phyloP scores from a whole-genome alignment of 2,113 vertebrate species.

The Actinemys pallida region DNA sequence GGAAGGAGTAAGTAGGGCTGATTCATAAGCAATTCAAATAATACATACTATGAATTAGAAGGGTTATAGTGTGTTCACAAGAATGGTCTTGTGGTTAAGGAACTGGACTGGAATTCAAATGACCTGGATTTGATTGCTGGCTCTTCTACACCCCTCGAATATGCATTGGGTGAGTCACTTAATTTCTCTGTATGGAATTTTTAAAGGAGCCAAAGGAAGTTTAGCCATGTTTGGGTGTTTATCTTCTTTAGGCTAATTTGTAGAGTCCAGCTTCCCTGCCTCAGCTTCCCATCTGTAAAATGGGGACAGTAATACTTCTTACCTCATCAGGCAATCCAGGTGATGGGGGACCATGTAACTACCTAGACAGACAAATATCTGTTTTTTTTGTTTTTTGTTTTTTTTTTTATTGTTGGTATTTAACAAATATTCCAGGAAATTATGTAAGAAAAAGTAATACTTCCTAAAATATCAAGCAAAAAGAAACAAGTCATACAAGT shows the following conservation, averaged over 20 bases:
- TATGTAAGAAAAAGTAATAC: not conserved
- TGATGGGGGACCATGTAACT: not conserved
- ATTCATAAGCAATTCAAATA: not conserved
- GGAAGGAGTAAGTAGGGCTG: not conserved
- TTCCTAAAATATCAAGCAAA: not conserved
- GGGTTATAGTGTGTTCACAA: not conserved
- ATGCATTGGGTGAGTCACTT: not conserved
- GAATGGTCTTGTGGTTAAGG: not conserved
- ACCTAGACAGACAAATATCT: not conserved
- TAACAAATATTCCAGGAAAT: not conserved
- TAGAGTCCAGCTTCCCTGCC: not conserved
- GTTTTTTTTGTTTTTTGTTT: not conserved
- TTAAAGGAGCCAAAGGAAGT: not conserved
- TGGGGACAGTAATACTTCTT: not conserved
- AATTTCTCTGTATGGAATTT: accelerated
- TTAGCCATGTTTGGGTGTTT: not conserved
- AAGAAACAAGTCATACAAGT: not conserved
- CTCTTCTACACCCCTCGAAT: not conserved
- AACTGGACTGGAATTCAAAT: not conserved
- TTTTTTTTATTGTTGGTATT: not conserved
- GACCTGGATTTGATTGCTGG: not conserved
- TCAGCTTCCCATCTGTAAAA: not conserved
- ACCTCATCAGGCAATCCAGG: not conserved
- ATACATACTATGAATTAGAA: not conserved
- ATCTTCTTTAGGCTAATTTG: not conserved